These are phyloP conservation scores for Heliconius aoede DNA, from an alignment of 2,888 invertebrate species.

Conservation along the genomic window DNA sequence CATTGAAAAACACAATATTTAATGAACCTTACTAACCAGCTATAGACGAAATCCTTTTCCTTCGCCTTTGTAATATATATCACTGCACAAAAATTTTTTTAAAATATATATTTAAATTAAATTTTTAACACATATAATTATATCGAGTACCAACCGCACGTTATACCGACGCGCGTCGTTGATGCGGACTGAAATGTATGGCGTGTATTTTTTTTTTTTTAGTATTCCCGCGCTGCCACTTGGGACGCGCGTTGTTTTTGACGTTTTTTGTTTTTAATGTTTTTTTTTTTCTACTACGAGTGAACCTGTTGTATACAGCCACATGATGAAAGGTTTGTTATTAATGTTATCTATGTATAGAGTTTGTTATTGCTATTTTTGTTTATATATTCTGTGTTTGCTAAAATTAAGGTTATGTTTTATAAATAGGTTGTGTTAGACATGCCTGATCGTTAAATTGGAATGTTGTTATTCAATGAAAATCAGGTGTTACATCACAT, in stretches of 20 bases:
- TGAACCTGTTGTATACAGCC: conserved; percentile 53
- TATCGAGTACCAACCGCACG: conserved; percentile 50
- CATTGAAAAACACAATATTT: background rate
- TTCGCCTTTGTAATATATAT: background rate
- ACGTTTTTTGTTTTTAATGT: conserved; percentile 63
- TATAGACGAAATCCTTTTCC: conserved; percentile 28
- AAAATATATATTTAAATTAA: conserved; percentile 1
- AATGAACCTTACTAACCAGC: conserved; percentile 32
- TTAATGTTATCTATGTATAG: conserved; percentile 6
- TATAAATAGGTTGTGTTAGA: background rate
- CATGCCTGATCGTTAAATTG: background rate
- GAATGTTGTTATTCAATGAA: background rate
- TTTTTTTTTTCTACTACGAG: conserved; percentile 50
- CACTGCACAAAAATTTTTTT: conserved; percentile 42
- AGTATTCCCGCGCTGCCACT: conserved; percentile 58
- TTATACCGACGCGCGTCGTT: conserved; percentile 59
- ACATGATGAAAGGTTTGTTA: conserved; percentile 60
- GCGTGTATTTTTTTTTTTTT: conserved; percentile 50
- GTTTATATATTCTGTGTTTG: background rate
- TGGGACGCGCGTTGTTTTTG: conserved; percentile 61
- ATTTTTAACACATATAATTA: background rate
- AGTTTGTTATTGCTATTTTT: background rate
- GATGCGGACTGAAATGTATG: conserved; percentile 61
- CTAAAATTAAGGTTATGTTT: conserved; percentile 1
- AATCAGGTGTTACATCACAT: conserved; percentile 5